Percentiles rank a stretch among this genome's conserved stretches.
These are phyloP conservation scores for Colaptes auratus DNA, from an alignment of 2,113 vertebrate genomes.

Conservation along the genomic window DNA sequence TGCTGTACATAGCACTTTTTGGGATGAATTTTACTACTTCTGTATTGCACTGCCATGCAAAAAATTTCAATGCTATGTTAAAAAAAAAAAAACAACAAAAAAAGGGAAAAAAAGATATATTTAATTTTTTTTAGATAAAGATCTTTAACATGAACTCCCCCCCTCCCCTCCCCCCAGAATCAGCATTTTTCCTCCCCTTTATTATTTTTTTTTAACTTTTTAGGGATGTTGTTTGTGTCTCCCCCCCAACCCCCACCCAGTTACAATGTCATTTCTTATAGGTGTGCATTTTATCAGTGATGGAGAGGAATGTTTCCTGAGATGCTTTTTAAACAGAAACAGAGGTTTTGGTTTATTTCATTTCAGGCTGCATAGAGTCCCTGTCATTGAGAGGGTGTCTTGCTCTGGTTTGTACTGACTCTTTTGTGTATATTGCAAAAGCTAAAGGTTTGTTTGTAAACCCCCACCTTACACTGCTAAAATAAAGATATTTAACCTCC, in stretches of 20 bases:
- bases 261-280: conserved; percentile 33
- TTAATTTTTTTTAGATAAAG: conserved; percentile 69
- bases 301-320: conserved; percentile 54
- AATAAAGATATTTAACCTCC: conserved; percentile 76
- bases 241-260: not conserved
- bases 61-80: conserved; percentile 65
- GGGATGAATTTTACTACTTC: conserved; percentile 70
- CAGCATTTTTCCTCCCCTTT: not conserved
- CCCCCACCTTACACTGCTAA: conserved; percentile 33
- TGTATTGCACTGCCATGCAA: conserved; percentile 82
- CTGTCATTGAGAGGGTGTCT: conserved; percentile 29
- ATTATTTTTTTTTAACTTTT: conserved; percentile 19
- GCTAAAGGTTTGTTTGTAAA: conserved; percentile 58
- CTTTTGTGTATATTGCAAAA: conserved; percentile 52
- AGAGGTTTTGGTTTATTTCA: conserved; percentile 49
- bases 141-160: conserved; percentile 74
- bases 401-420: conserved; percentile 36
- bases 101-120: conserved; percentile 36
- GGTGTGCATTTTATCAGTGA: conserved; percentile 60
- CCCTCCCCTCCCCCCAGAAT: conserved; percentile 29
- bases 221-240: not conserved
- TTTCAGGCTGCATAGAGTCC: not conserved
- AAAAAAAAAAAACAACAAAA: conserved; percentile 14
- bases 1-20: conserved; percentile 79
- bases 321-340: conserved; percentile 47